phyloP scores from a whole-genome alignment of 2,888 invertebrate species.

The Meta bourneti region DNA sequence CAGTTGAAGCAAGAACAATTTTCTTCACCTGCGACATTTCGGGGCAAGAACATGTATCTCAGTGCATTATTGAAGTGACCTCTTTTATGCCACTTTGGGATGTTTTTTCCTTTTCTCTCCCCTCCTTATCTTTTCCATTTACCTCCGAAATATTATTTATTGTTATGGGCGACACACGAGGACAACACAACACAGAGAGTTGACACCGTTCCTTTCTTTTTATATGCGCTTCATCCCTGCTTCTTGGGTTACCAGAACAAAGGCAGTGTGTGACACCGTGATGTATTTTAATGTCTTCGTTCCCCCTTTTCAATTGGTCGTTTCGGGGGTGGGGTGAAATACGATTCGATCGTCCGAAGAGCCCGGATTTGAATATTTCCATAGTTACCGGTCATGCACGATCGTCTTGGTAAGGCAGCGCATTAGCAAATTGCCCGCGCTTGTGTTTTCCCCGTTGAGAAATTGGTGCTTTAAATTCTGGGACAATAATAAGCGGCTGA shows the following conservation, averaged over 20 bases:
- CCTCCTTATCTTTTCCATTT: slow-evolving; percentile 5
- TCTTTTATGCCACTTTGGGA: slow-evolving; percentile 24
- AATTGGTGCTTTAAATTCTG: no score
- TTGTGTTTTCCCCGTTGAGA: not conserved
- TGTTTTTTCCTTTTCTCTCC: not conserved
- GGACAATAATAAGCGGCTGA: no score
- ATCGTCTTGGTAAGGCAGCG: not conserved
- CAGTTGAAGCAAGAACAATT: not conserved
- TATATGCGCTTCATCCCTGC: slow-evolving; percentile 1
- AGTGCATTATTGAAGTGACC: slow-evolving; percentile 25
- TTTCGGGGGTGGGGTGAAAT: slow-evolving; percentile 2
- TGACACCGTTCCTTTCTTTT: not conserved
- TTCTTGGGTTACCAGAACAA: slow-evolving; percentile 3
- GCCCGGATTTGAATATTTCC: slow-evolving; percentile 58
- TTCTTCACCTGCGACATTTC: slow-evolving; percentile 53
- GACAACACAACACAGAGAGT: not conserved
- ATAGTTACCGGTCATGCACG: slow-evolving; percentile 14
- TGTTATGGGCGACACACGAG: slow-evolving; percentile 26
- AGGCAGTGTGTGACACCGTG: slow-evolving; percentile 15
- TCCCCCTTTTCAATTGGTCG: slow-evolving; percentile 23
- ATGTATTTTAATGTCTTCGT: slow-evolving; percentile 52
- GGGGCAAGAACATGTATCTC: slow-evolving; percentile 27
- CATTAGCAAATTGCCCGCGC: slow-evolving; percentile 47
- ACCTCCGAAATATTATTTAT: slow-evolving; percentile 43
- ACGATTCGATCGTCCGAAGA: slow-evolving; percentile 12